Conservation (phyloP, 2,113 vertebrate species). For the Hippolais icterina region DNA sequence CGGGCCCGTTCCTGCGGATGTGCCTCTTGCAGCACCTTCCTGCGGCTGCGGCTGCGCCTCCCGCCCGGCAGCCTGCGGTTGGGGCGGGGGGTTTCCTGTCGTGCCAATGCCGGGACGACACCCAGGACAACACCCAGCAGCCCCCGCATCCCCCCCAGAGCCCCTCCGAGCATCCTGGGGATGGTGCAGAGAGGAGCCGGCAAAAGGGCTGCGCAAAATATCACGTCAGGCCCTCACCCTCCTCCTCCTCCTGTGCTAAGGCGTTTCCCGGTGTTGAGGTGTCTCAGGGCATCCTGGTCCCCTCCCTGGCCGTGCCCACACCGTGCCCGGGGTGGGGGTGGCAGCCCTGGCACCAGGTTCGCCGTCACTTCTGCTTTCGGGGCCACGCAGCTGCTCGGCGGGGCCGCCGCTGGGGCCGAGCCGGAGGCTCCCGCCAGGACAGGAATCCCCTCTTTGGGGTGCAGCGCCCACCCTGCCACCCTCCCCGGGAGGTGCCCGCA, state of each 20-base stretch:
- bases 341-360: not conserved
- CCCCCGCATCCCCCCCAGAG: not conserved
- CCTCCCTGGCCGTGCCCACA: not conserved
- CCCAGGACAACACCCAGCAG: not conserved
- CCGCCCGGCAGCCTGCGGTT: not conserved
- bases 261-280: not conserved
- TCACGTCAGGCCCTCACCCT: accelerated
- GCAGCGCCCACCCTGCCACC: not conserved
- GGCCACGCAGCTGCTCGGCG: not conserved
- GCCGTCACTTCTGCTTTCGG: slow-evolving; percentile 12
- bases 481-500: not conserved
- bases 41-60: not conserved
- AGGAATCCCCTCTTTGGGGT: not conserved
- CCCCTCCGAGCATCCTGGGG: not conserved
- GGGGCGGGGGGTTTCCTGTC: not conserved
- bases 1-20: slow-evolving; percentile 1
- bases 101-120: not conserved
- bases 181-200: accelerated
- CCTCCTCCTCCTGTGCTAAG: not conserved
- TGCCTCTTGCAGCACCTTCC: slow-evolving; percentile 49
- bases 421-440: not conserved
- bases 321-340: not conserved
- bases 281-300: not conserved
- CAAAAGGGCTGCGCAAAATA: accelerated
- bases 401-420: not conserved